These are phyloP conservation scores for Luffia ferchaultella DNA, from an alignment of 2,888 invertebrate species.

Conservation along the genomic window DNA sequence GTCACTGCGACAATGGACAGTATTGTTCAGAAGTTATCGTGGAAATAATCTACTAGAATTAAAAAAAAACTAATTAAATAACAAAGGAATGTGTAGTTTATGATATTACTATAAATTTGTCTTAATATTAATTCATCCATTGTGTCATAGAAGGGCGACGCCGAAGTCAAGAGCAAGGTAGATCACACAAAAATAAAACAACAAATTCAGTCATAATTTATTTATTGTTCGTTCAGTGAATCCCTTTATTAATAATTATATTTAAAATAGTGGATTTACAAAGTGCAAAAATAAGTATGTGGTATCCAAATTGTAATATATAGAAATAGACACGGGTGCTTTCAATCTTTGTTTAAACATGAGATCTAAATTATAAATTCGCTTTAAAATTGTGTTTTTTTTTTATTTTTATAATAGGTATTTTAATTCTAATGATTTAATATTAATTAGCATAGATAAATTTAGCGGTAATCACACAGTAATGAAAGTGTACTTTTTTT, in stretches of 20 bases:
- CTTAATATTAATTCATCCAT: too few relatives aligned
- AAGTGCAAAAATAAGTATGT: slow-evolving; percentile 56
- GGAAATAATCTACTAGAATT: too few relatives aligned
- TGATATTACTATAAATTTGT: too few relatives aligned
- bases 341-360: slow-evolving; percentile 20
- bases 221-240: slow-evolving; percentile 56
- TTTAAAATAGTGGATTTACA: slow-evolving; percentile 58
- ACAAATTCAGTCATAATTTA: slow-evolving; percentile 16
- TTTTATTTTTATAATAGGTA: not conserved
- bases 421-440: slow-evolving; percentile 1
- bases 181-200: too few relatives aligned
- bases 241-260: slow-evolving; percentile 46
- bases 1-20: too few relatives aligned
- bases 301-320: slow-evolving; percentile 19
- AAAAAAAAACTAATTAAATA: too few relatives aligned
- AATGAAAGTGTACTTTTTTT: not conserved
- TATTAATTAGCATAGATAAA: not conserved
- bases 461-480: not conserved
- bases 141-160: too few relatives aligned
- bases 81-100: too few relatives aligned
- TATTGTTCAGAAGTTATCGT: too few relatives aligned
- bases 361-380: slow-evolving; percentile 22
- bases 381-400: slow-evolving; percentile 6
- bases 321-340: slow-evolving; percentile 52
- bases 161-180: too few relatives aligned